Evolutionary conservation across 2,113 vertebrate genomes (phyloP).

Genomic region (Varanus salvator): DNA sequence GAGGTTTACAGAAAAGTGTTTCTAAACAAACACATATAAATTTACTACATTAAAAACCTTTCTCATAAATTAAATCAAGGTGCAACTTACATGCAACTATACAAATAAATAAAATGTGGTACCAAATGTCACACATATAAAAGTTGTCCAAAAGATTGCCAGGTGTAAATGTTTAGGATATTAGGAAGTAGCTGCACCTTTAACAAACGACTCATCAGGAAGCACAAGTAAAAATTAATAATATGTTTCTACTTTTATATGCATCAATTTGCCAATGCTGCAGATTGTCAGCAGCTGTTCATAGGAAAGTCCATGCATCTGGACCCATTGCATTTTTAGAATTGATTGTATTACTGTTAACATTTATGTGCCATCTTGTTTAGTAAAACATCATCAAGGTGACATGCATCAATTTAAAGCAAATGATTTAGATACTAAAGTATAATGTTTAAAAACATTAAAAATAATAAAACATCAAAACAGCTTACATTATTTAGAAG

Average conservation of each 20-base stretch:
- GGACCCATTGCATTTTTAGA: background rate
- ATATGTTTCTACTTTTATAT: background rate
- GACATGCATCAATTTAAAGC: too few relatives aligned
- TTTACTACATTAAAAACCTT: background rate
- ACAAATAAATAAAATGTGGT: background rate
- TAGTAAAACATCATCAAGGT: too few relatives aligned
- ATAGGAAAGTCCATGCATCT: background rate
- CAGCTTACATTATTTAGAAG: too few relatives aligned
- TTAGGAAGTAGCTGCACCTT: background rate
- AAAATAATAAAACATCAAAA: too few relatives aligned
- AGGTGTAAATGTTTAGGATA: background rate
- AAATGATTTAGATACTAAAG: too few relatives aligned
- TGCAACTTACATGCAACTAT: background rate
- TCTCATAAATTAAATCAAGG: background rate
- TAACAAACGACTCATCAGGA: background rate
- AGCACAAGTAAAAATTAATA: background rate
- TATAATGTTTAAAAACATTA: too few relatives aligned
- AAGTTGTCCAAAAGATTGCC: background rate
- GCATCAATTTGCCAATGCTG: background rate
- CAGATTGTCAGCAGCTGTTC: background rate
- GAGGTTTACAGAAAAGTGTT: background rate
- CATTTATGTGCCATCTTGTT: too few relatives aligned
- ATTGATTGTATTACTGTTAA: too few relatives aligned
- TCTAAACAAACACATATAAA: background rate
- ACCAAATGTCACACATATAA: background rate